Evolutionary conservation across 2,797 vertebrate species (phyloP).

Genomic region (Rhodeus uyekii): DNA sequence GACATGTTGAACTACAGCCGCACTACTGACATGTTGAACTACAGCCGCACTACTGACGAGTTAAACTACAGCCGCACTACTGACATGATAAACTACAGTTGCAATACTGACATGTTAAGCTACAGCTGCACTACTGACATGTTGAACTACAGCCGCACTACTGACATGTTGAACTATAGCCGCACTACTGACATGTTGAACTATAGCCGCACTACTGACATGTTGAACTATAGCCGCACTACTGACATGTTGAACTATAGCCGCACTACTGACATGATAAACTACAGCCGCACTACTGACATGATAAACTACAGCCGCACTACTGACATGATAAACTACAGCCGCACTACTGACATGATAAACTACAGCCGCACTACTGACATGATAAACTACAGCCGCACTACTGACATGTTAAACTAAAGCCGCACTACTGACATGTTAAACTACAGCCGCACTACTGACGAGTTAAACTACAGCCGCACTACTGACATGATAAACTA

Average conservation of each 20-base stretch:
- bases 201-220: neutral
- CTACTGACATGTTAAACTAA: neutral
- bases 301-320: neutral
- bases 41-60: neutral
- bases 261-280: neutral
- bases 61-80: neutral
- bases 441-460: neutral
- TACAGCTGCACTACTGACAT: neutral
- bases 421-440: neutral
- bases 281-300: neutral
- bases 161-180: neutral
- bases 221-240: neutral
- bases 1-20: neutral
- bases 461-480: neutral
- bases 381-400: neutral
- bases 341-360: neutral
- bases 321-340: neutral
- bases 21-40: neutral
- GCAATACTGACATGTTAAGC: too few relatives aligned
- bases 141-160: neutral
- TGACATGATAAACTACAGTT: neutral
- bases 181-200: too few relatives aligned
- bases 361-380: neutral
- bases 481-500: neutral
- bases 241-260: neutral